Evolutionary conservation across 2,888 invertebrate species (phyloP), one percentile per base, ranked within the genome.

Genomic region (Troilus luridus): DNA sequence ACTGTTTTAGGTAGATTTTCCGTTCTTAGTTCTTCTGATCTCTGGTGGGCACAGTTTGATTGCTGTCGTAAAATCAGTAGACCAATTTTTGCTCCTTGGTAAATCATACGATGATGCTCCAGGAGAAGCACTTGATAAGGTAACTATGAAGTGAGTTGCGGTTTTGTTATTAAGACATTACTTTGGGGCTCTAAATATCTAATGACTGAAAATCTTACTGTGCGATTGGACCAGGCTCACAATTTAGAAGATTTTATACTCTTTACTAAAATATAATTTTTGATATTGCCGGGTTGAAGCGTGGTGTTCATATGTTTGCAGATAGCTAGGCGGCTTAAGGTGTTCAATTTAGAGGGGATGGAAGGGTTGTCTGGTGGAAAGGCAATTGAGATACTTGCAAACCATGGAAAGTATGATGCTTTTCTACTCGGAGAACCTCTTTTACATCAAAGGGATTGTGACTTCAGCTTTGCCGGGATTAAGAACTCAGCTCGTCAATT

Each of bases 1-100:
- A 93, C 88, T 93, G 92, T 93, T 92, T 91, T 93, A 96, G 93
- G 93, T 98, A 89, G 95, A 96, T 91, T 99, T 97, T 95, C 99
- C 99, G 56, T 99, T 97, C 94, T 94, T 99, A 91, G 97, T 97
- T 85, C 95, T 99, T 56, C 95, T 99, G 56, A 96, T 98, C 93
- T 99, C 99, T 93, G 99, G 99, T 88, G 99, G 99, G 0, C 98
- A 99, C 94, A 97, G 98, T 94, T 95, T 98, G 91, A 93, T 98
- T 92, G 96, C 97, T 64, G 94, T 98, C 89, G 98, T 96, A 0
- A 95, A 96, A 93, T 95, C 95, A 93, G 95, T 98, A 0, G 95
- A 97, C 92, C 95, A 97, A 89, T 98, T 98, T 94, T 94, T 96
- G 85, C 94, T 98, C 91, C 95, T 99, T 62, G 99, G 99, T 0